A percentile compares a stretch with the other conserved stretches of the same genome.
phyloP scores from a whole-genome alignment of 2,797 vertebrate genomes.

The Nyctalus aviator region DNA sequence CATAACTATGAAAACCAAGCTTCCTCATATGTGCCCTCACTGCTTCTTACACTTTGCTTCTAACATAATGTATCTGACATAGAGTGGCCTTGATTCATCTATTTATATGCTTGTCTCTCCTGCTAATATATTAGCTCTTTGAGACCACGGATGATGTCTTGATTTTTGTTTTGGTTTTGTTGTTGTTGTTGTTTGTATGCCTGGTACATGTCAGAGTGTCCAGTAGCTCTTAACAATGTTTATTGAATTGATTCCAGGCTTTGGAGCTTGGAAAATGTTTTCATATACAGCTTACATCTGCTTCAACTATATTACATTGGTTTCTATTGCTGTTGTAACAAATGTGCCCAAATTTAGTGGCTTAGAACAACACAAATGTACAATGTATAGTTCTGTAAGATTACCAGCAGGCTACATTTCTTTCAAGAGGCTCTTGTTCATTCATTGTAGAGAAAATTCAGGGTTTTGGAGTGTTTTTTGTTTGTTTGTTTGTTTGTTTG shows the following conservation, averaged over 20 bases:
- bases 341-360: neutral
- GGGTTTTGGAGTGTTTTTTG: too few relatives aligned
- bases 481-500: too few relatives aligned
- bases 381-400: neutral
- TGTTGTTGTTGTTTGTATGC: neutral
- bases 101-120: neutral
- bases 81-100: neutral
- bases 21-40: neutral
- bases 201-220: neutral
- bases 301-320: neutral
- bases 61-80: neutral
- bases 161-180: neutral
- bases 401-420: neutral
- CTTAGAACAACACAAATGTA: neutral
- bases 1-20: neutral
- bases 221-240: neutral
- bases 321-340: neutral
- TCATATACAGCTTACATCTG: neutral
- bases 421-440: neutral
- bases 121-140: conserved; percentile 11
- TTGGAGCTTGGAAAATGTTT: conserved; percentile 14
- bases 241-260: neutral
- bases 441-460: neutral
- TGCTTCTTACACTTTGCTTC: neutral
- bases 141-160: neutral